A percentile compares a stretch with the other conserved stretches of the same genome.
Evolutionary conservation across 1,140 invertebrate genomes (phyloP).

Genomic region (Argopecten irradians): DNA sequence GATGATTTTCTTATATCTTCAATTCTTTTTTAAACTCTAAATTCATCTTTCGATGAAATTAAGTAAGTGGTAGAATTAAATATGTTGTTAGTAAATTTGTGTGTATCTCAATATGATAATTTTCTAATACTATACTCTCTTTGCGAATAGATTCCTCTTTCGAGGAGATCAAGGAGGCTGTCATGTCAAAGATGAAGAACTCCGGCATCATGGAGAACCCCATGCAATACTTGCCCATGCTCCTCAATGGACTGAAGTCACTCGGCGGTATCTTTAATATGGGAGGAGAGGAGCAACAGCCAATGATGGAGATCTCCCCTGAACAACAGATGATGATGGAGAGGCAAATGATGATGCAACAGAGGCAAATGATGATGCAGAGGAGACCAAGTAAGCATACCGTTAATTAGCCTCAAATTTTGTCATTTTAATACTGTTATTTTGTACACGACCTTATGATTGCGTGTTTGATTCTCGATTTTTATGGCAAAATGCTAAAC

Average conservation of each 20-base stretch:
- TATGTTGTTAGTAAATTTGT: no score
- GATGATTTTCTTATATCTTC: no score
- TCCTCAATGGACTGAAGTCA: neutral
- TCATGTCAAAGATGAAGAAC: neutral
- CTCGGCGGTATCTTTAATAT: neutral
- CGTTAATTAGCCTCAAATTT: no score
- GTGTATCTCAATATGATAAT: no score
- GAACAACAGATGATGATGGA: neutral
- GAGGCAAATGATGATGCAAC: slow-evolving; percentile 12
- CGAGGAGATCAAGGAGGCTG: neutral
- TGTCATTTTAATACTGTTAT: no score
- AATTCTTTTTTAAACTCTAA: no score
- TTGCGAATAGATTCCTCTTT: neutral
- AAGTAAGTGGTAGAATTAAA: no score
- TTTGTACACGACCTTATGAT: no score
- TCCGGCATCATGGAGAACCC: neutral
- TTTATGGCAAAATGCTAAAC: no score
- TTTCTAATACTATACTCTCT: neutral
- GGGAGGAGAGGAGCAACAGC: neutral
- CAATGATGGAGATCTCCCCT: neutral
- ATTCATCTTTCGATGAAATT: no score
- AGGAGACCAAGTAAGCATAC: neutral
- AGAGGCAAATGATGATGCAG: neutral
- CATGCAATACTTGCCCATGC: neutral
- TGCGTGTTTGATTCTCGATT: no score